These are phyloP conservation scores for Corynorhinus townsendii DNA, from an alignment of 2,113 vertebrate genomes.

Conservation along the genomic window DNA sequence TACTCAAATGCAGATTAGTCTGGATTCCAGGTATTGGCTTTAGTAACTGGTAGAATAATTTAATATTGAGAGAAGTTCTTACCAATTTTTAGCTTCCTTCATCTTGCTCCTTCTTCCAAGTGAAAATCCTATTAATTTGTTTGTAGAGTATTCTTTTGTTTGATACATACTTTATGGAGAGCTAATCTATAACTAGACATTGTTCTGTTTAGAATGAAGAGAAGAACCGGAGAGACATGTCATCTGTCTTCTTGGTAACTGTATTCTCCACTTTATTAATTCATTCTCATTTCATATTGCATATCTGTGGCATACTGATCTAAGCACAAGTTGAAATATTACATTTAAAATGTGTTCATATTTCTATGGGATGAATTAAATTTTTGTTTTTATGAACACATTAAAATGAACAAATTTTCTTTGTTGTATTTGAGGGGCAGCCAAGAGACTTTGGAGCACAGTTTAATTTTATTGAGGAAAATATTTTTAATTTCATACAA, in stretches of 20 bases:
- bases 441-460: not conserved
- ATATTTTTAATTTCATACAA: slow-evolving; percentile 27
- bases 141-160: not conserved
- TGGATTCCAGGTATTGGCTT: not conserved
- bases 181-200: not conserved
- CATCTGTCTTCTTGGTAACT: not conserved
- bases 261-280: not conserved
- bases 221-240: not conserved
- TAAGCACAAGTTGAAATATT: not conserved
- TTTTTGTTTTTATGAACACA: slow-evolving; percentile 33
- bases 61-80: not conserved
- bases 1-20: not conserved
- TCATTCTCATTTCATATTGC: not conserved
- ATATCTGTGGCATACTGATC: not conserved
- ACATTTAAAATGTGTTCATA: not conserved
- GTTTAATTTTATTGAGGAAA: slow-evolving; percentile 47
- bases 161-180: not conserved
- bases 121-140: not conserved
- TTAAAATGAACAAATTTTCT: slow-evolving; percentile 1
- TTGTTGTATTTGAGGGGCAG: slow-evolving; percentile 16
- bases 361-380: slow-evolving; percentile 15
- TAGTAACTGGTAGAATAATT: not conserved
- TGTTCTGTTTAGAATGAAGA: not conserved
- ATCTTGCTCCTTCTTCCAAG: not conserved
- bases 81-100: not conserved